Base-by-base conservation (phyloP, 64 coral and sea anemone genomes). In the Dendronephthya gigantea region DNA sequence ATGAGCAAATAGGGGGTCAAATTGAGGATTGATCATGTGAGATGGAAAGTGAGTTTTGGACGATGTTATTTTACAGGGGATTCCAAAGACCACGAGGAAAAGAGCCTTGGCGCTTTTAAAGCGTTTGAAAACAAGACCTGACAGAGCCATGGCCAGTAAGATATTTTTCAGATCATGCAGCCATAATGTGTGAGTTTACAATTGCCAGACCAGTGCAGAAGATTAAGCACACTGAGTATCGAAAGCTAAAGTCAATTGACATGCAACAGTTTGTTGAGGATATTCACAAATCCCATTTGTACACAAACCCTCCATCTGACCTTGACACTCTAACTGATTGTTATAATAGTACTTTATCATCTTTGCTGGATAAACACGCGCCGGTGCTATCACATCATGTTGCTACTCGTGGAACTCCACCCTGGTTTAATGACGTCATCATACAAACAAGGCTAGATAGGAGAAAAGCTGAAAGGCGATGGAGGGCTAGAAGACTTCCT, bases 271-370 rank as follows among this genome's bases (percentile, higher is more conserved):
- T 90, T 17, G 17, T 35, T 16, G 19, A n/a, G n/a, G n/a, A n/a
- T n/a, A n/a, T n/a, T n/a, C n/a, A n/a, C n/a, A n/a, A n/a, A n/a
- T n/a, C n/a, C n/a, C n/a, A n/a, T n/a, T n/a, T n/a, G n/a, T n/a
- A n/a, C n/a, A n/a, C n/a, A n/a, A n/a, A 84, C 39, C 39, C 82
- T 58, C 88, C 87, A 2, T 11, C 12, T 31, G 70, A 82, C 49
- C 23, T 90, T 4, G 32, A 82, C 9, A 85, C 17, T 12, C 34
- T 90, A 19, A 45, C 40, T 85, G 45, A 90, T 15, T 90, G 83
- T 28, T 90, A 90, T 35, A 90, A 90, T 49, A 59, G 36, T 58
- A 90, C 88, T n/a, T n/a, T n/a, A n/a, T n/a, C n/a, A n/a, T n/a
- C n/a, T n/a, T n/a, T n/a, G n/a, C n/a, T n/a, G n/a, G 83, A 90